These are phyloP conservation scores for Leptodactylus fallax DNA, from an alignment of 2,797 vertebrate genomes.

Conservation along the genomic window DNA sequence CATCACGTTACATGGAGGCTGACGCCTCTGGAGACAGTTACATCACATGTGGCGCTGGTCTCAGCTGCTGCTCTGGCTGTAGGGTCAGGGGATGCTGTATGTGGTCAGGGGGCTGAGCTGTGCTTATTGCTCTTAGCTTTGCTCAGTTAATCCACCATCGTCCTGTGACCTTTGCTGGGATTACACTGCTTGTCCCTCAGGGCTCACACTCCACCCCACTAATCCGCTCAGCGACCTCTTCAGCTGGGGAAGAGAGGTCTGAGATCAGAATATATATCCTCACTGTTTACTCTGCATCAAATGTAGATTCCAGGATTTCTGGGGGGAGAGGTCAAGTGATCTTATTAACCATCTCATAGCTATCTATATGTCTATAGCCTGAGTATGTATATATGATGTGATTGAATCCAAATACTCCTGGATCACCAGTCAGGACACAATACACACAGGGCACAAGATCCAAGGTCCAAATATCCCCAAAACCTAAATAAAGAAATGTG, in stretches of 20 bases:
- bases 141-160: neutral
- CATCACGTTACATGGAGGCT: too few relatives aligned
- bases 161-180: constrained; percentile 22
- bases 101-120: neutral
- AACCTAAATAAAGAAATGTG: too few relatives aligned
- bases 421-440: too few relatives aligned
- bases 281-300: neutral
- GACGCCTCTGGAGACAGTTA: too few relatives aligned
- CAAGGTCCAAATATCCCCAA: too few relatives aligned
- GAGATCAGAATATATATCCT: neutral
- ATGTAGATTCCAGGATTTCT: neutral
- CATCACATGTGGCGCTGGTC: too few relatives aligned
- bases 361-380: too few relatives aligned
- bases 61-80: neutral
- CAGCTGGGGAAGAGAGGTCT: neutral
- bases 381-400: too few relatives aligned
- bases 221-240: neutral
- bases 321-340: neutral
- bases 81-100: neutral
- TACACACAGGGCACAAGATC: too few relatives aligned
- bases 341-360: neutral
- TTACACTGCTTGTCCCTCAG: neutral
- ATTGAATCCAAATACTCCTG: too few relatives aligned
- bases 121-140: neutral
- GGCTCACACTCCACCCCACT: constrained; percentile 14